Evolutionary conservation across 2,888 invertebrate genomes (phyloP).

Genomic region (Ganaspis brasiliensis): DNA sequence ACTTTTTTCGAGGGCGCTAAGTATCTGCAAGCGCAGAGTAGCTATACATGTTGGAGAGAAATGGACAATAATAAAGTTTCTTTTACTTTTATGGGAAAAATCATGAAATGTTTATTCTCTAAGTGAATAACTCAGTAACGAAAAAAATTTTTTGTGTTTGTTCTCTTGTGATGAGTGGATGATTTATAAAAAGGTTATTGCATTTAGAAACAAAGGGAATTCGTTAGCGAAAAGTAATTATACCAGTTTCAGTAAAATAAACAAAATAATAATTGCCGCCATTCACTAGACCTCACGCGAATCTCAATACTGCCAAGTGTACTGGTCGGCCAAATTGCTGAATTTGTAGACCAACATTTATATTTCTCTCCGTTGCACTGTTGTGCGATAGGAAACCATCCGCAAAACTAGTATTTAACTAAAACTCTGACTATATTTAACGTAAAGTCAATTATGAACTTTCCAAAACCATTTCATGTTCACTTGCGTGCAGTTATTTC

Average conservation of each 20-base stretch:
- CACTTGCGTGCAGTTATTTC: too few relatives aligned
- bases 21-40: not conserved
- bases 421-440: too few relatives aligned
- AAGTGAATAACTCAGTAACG: not conserved
- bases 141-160: conserved; percentile 14
- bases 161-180: conserved; percentile 1
- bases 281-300: not conserved
- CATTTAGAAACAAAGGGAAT: not conserved
- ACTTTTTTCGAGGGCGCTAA: not conserved
- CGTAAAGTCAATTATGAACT: too few relatives aligned
- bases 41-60: not conserved
- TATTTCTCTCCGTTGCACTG: conserved; percentile 1
- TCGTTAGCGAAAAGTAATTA: not conserved
- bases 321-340: not conserved
- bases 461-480: too few relatives aligned
- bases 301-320: not conserved
- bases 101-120: not conserved
- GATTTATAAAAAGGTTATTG: not conserved
- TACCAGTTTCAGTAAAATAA: conserved; percentile 13
- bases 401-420: not conserved
- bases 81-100: not conserved
- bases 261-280: conserved; percentile 12
- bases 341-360: not conserved
- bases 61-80: conserved; percentile 6
- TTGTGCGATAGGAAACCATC: not conserved